A percentile compares a stretch with the other conserved stretches of the same genome.
phyloP scores from a whole-genome alignment of 2,888 invertebrate genomes.

The Pterostichus madidus region DNA sequence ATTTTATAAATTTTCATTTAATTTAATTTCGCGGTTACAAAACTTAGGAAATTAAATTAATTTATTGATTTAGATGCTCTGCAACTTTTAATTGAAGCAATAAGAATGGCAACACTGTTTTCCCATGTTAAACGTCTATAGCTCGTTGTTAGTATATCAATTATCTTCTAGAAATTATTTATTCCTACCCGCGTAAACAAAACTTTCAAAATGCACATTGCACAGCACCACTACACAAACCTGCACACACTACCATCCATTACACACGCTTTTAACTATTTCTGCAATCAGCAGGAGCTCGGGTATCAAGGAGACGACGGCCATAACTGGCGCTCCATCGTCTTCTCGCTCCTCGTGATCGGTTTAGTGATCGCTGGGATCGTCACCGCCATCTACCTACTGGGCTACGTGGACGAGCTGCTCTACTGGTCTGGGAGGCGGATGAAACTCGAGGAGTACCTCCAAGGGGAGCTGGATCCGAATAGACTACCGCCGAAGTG shows the following conservation, averaged over 20 bases:
- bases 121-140: too few species aligned
- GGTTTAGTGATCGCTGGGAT: conserved; percentile 92
- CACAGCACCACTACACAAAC: background rate
- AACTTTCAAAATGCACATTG: too few species aligned
- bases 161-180: too few species aligned
- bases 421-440: conserved; percentile 93
- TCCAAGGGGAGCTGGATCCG: conserved; percentile 79
- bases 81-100: too few species aligned
- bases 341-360: conserved; percentile 92
- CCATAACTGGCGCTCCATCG: conserved; percentile 93
- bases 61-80: too few species aligned
- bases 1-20: too few species aligned
- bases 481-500: conserved; percentile 87
- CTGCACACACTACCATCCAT: background rate
- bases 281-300: conserved; percentile 82
- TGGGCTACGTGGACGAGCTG: conserved; percentile 94
- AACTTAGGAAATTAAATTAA: too few species aligned
- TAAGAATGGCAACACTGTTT: too few species aligned
- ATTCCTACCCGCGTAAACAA: too few species aligned
- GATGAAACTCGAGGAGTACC: conserved; percentile 91
- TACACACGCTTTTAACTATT: background rate
- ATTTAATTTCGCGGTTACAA: too few species aligned
- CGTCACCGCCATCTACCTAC: conserved; percentile 92
- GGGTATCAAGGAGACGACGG: conserved; percentile 87
- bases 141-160: too few species aligned